A percentile compares a stretch with the other conserved stretches of the same genome.
These are phyloP conservation scores for Sipha flava DNA, from an alignment of 1,140 invertebrate species.

Conservation along the genomic window DNA sequence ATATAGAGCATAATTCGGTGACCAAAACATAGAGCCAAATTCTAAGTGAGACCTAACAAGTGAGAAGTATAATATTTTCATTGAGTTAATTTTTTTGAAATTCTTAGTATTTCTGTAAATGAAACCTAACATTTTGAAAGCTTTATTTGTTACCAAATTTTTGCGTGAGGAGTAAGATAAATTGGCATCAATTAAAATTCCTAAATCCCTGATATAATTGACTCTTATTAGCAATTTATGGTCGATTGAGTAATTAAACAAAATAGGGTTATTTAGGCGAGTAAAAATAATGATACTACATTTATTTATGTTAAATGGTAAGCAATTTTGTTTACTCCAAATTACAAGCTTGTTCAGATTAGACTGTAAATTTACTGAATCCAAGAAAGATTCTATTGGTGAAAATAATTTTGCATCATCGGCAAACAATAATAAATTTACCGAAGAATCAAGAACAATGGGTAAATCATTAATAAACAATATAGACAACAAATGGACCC, in stretches of 20 bases:
- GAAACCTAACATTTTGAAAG: background rate
- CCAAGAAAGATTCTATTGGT: background rate
- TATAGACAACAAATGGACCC: no score
- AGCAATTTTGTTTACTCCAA: background rate
- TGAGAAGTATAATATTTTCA: background rate
- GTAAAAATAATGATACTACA: no score
- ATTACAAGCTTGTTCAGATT: background rate
- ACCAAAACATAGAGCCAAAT: background rate
- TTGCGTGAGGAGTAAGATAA: background rate
- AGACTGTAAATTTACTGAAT: background rate
- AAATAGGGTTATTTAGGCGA: no score
- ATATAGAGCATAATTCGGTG: background rate
- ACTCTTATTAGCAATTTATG: no score
- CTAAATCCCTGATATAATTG: no score
- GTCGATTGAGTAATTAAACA: no score
- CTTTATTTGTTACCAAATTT: background rate
- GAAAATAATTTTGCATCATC: background rate
- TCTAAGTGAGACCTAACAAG: constrained; percentile 4
- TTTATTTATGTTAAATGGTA: no score
- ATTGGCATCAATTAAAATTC: no score
- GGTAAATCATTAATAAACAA: no score
- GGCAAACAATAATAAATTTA: background rate
- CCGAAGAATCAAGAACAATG: no score
- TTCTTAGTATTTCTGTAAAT: background rate
- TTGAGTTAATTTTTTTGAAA: background rate